phyloP scores from a whole-genome alignment of 2,797 vertebrate species.

The Sebastes kiyomatsui region DNA sequence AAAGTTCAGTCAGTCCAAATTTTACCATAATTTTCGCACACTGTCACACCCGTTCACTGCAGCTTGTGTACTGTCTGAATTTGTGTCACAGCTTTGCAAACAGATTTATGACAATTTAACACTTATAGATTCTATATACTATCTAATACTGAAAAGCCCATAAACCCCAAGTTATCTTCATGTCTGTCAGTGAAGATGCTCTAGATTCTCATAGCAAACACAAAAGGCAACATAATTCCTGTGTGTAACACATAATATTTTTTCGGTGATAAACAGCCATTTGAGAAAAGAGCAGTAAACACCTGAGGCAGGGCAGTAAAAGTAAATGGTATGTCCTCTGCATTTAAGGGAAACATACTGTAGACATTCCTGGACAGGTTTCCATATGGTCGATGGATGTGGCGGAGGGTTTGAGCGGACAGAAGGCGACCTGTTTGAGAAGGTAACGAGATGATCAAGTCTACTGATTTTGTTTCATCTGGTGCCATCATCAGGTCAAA shows the following conservation, averaged over 20 bases:
- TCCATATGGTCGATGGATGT: not conserved
- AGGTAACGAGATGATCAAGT: not conserved
- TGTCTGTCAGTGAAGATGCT: not conserved
- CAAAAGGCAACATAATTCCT: not conserved
- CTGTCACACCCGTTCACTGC: not conserved
- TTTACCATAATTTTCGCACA: not conserved
- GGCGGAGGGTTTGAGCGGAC: not conserved
- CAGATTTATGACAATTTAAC: constrained; percentile 2
- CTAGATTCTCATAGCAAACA: not conserved
- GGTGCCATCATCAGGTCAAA: not conserved
- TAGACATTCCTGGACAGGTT: constrained; percentile 17
- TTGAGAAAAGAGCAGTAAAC: constrained; percentile 35
- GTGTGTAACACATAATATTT: constrained; percentile 12
- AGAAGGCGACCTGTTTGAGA: not conserved
- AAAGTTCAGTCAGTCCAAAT: not conserved
- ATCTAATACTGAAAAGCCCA: not conserved
- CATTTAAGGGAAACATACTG: constrained; percentile 21
- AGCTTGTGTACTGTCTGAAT: not conserved
- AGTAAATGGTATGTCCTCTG: constrained; percentile 45
- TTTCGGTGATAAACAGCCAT: constrained; percentile 28
- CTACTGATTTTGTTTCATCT: not conserved
- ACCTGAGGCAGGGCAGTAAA: constrained; percentile 43
- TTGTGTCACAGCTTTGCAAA: not conserved
- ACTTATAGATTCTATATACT: constrained; percentile 4
- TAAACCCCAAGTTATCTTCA: constrained; percentile 23